A percentile compares a stretch with the other conserved stretches of the same genome.
phyloP scores from a whole-genome alignment of 2,888 invertebrate species.

The Ceriagrion tenellum region DNA sequence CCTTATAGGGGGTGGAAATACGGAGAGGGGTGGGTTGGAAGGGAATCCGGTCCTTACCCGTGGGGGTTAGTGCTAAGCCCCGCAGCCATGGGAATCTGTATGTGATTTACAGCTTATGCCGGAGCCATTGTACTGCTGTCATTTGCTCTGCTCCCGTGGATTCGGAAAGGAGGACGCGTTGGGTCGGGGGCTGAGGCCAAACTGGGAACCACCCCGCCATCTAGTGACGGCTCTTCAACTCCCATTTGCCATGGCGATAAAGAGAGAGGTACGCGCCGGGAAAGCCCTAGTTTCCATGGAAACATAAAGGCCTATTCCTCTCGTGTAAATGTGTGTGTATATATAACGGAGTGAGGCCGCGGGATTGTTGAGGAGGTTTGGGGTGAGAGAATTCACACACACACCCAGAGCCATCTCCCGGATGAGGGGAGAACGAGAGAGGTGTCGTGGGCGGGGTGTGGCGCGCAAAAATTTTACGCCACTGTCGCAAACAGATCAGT shows the following conservation, averaged over 20 bases:
- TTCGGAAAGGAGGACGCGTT: not conserved
- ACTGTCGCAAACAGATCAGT: slow-evolving; percentile 22
- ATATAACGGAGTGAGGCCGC: not conserved
- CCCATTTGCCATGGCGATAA: slow-evolving; percentile 55
- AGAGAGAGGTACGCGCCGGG: slow-evolving; percentile 25
- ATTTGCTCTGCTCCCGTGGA: not conserved
- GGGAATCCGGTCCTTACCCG: slow-evolving; percentile 42
- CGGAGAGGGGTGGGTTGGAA: not conserved
- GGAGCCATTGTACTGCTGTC: slow-evolving; percentile 36
- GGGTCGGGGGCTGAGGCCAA: not conserved
- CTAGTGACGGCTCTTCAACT: slow-evolving; percentile 27
- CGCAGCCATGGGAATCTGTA: slow-evolving; percentile 38
- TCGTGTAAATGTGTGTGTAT: not conserved
- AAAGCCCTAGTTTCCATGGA: slow-evolving; percentile 27
- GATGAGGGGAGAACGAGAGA: not conserved
- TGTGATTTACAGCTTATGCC: slow-evolving; percentile 55
- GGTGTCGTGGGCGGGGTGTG: not conserved
- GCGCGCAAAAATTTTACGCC: not conserved
- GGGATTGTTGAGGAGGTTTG: not conserved
- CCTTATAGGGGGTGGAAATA: not conserved
- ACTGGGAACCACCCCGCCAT: not conserved
- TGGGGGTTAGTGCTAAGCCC: slow-evolving; percentile 43
- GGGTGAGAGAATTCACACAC: not conserved
- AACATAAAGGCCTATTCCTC: slow-evolving; percentile 15
- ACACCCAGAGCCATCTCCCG: not conserved